Evolutionary conservation across 1,140 invertebrate genomes (phyloP), one percentile per base, ranked within the genome.

Genomic region (Pachyrhynchus sulphureomaculatus): DNA sequence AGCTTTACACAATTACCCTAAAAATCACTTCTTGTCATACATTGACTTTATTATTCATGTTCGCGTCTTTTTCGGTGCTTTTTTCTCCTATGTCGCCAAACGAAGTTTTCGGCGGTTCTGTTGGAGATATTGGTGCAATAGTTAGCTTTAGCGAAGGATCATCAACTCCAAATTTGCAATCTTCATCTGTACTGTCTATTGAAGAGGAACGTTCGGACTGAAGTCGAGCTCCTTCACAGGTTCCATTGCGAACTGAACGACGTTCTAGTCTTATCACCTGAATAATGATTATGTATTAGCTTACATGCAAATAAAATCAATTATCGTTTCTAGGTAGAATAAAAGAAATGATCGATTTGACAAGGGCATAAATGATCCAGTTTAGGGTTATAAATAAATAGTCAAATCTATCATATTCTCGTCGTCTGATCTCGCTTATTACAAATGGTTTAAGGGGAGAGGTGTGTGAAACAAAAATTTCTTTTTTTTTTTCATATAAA

Each of bases 221-320:
- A 24, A 69, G 55, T 45, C 64, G 67, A 47, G 45, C 36, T 23
- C 60, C 54, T 12, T 39, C 63, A 41, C 39, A 48, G 12, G 69
- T 52, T 57, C 55, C 61, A 47, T 64, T 65, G 47, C 68, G 44
- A 26, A 68, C 54, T 60, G 69, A 69, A 45, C 71, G 67, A 18
- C 69, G 64, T 63, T 73, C 71, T 56, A 77, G 53, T 66, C 73
- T 76, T 68, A 75, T 73, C 68, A 77, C 70, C 74, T 75, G 62
- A 41, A 65, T 59, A 63, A 44, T 12, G 47, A 39, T 20, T 44
- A n/a, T n/a, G n/a, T n/a, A n/a, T n/a, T n/a, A n/a, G n/a, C n/a
- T n/a, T n/a, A n/a, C n/a, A n/a, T n/a, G n/a, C n/a, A n/a, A n/a
- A n/a, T 13, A 4, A 24, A 49, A 23, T 48, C 18, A 15, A 5